Percentiles rank a stretch among this genome's conserved stretches.
Conservation (phyloP, 2,113 vertebrate species). For the Pristiophorus japonicus region DNA sequence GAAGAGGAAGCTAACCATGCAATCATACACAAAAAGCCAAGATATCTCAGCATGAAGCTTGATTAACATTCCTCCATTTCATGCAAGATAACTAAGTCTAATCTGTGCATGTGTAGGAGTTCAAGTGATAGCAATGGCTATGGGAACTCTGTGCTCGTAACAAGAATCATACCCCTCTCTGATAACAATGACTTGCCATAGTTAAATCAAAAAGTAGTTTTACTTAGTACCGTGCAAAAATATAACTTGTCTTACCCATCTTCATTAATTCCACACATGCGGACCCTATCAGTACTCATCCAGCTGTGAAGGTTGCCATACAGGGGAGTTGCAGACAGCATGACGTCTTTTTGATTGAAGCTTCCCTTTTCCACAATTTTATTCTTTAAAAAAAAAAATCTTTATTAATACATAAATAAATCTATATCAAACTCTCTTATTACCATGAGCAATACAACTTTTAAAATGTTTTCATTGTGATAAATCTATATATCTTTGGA, state of each 20-base stretch:
- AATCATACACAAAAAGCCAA: neutral
- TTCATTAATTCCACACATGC: slow-evolving; percentile 77
- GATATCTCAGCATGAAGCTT: neutral
- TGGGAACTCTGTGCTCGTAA: neutral
- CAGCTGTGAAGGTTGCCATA: slow-evolving; percentile 79
- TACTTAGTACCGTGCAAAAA: slow-evolving; percentile 10
- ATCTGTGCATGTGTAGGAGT: neutral
- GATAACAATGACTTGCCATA: neutral
- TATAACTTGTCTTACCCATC: slow-evolving; percentile 61
- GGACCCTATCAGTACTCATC: slow-evolving; percentile 77
- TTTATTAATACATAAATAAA: neutral
- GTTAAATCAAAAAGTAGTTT: neutral
- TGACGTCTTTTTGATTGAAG: slow-evolving; percentile 62
- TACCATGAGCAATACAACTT: neutral
- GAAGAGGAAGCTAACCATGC: neutral
- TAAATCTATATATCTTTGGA: neutral
- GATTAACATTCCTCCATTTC: neutral
- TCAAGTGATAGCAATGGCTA: neutral
- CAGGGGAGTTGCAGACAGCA: slow-evolving; percentile 77
- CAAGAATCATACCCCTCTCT: neutral
- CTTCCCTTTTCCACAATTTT: slow-evolving; percentile 52
- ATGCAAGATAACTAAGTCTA: neutral
- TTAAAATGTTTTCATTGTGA: neutral
- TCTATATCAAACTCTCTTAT: slow-evolving; percentile 14
- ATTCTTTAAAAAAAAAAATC: slow-evolving; percentile 52